Percentiles rank a stretch among this genome's conserved stretches.
phyloP scores from a whole-genome alignment of 2,797 vertebrate genomes.

The Vipera latastei region DNA sequence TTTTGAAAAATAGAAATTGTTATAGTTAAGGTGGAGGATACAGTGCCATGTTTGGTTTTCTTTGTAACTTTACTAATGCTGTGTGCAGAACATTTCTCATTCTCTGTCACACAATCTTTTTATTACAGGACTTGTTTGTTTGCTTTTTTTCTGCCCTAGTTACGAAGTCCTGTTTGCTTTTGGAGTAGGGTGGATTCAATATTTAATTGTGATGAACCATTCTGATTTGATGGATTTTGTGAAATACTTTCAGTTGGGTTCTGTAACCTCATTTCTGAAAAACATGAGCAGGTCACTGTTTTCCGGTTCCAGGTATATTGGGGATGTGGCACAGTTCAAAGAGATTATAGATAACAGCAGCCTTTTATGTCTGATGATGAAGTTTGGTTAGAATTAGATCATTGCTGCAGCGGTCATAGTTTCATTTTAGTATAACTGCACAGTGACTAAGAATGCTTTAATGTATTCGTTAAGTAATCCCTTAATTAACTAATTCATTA shows the following conservation, averaged over 20 bases:
- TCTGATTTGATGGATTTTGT: neutral
- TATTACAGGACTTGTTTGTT: neutral
- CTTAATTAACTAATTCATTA: neutral
- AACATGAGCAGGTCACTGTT: neutral
- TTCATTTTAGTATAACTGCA: neutral
- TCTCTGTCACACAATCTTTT: neutral
- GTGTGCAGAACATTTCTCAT: neutral
- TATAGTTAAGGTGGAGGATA: neutral
- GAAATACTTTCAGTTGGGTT: neutral
- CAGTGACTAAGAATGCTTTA: neutral
- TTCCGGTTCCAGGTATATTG: neutral
- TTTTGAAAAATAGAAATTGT: neutral
- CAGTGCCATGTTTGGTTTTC: neutral
- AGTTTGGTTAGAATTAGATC: neutral
- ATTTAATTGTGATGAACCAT: neutral
- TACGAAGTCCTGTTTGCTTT: conserved; percentile 18
- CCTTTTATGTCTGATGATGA: neutral
- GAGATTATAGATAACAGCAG: neutral
- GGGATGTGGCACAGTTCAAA: neutral
- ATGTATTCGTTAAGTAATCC: neutral
- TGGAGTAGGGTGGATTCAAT: neutral
- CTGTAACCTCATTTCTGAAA: neutral
- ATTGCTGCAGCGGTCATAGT: neutral
- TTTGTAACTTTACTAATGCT: neutral
- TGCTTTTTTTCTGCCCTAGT: neutral